Base-by-base conservation (phyloP, 37 sponge, comb jelly and placozoan species). In the Oscarella lobularis region DNA sequence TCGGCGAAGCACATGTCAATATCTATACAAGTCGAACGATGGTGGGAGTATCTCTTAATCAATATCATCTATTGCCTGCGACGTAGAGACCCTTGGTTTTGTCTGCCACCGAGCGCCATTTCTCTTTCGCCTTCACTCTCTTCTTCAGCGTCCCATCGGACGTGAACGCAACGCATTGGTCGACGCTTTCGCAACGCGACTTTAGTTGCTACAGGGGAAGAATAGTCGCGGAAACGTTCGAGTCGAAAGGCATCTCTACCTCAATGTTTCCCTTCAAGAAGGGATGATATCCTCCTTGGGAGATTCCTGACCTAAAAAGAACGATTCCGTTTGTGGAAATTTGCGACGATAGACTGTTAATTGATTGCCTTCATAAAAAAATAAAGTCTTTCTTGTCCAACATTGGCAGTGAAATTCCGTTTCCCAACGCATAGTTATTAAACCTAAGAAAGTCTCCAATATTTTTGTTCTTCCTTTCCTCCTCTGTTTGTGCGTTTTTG, bases 361-460 rank as follows among this genome's bases (percentile, higher is more conserved):
- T 27, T 27, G 9, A 9, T 48, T 48, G 78, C 87, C 87, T 48
- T 38, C 39, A 33, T 83, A 75, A 73, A 41, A n/a, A 78, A 37
- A 82, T 74, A 41, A 82, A 86, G 3, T 60, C 35, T 66, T 68
- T 80, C 78, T 80, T 76, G 27, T 36, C 20, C 27, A 70, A 4
- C 1, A 41, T 66, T 27, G 84, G 88, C 30, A 80, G 14, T 35
- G 76, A 54, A 39, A 66, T 76, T 20, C 39, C 37, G 1, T 67
- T 31, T 29, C 73, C 38, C 35, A 73, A 34, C 65, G 88, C 84
- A 79, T 48, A 73, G 20, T 76, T 40, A 4, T 37, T 36, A 40
- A 76, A 83, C 33, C 88, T 87, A 37, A 35, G 66, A 6, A 78
- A 3, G 60, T 48, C 60, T 27, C 60, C 20, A 20, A 48, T 48